Evolutionary conservation across 2,113 vertebrate genomes (phyloP).

Genomic region (Zosterops pallidus): DNA sequence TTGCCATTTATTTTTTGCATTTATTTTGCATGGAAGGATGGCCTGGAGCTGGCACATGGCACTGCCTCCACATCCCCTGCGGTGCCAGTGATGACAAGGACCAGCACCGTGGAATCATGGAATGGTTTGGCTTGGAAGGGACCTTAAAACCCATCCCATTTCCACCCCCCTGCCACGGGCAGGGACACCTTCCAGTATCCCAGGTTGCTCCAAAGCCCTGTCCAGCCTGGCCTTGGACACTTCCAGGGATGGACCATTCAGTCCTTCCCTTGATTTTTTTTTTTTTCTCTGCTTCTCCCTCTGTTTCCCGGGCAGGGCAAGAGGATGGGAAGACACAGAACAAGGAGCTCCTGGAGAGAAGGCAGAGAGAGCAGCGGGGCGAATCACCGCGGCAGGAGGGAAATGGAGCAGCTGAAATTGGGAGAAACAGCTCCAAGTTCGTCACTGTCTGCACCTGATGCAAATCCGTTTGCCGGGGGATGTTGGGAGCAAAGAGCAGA

Average conservation of each 20-base stretch:
- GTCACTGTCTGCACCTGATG: conserved; percentile 28
- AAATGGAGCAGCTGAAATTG: not conserved
- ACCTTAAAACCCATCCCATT: not conserved
- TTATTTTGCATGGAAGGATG: not conserved
- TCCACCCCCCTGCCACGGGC: rapidly evolving
- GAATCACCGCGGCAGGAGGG: not conserved
- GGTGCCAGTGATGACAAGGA: not conserved
- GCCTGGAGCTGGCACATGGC: not conserved
- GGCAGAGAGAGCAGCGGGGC: not conserved
- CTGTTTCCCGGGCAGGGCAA: not conserved
- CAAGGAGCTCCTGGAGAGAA: not conserved
- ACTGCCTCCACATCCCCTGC: not conserved
- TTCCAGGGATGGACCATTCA: not conserved
- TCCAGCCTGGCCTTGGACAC: not conserved
- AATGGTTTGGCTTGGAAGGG: not conserved
- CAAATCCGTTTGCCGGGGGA: not conserved
- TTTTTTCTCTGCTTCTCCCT: not conserved
- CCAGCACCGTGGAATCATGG: not conserved
- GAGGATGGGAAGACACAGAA: not conserved
- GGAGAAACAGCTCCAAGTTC: not conserved
- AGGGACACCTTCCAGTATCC: not conserved
- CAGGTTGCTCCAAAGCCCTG: rapidly evolving
- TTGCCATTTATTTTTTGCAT: not conserved
- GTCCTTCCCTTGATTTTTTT: not conserved
- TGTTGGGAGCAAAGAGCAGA: not conserved